These are phyloP conservation scores for Dolichotis patagonum DNA, from an alignment of 2,113 vertebrate species.

Conservation along the genomic window DNA sequence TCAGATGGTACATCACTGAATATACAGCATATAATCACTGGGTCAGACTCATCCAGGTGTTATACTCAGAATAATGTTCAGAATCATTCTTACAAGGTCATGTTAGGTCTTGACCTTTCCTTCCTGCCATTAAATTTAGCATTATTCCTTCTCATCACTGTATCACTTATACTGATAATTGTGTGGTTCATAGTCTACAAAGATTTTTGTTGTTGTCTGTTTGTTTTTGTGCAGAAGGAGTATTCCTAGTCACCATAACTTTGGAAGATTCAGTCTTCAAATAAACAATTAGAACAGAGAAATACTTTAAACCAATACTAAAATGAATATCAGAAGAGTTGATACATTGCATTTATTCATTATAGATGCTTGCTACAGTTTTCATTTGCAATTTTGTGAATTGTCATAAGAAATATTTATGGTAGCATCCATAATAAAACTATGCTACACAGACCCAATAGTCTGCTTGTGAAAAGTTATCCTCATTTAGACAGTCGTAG, in stretches of 20 bases:
- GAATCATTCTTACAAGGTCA: neutral
- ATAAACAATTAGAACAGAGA: neutral
- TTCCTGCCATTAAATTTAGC: neutral
- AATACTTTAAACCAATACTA: constrained; percentile 1
- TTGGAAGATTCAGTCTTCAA: neutral
- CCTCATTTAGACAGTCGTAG: neutral
- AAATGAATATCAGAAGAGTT: neutral
- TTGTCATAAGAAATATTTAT: neutral
- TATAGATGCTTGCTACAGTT: neutral
- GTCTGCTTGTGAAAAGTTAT: neutral
- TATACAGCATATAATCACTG: neutral
- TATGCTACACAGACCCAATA: neutral
- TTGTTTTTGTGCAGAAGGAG: neutral
- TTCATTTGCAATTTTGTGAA: neutral
- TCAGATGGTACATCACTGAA: neutral
- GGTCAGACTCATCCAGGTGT: neutral
- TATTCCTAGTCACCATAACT: neutral
- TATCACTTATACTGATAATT: neutral
- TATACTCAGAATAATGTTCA: neutral
- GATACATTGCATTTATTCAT: neutral
- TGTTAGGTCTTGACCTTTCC: neutral
- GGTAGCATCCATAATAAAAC: neutral
- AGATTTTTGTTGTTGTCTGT: too few species aligned
- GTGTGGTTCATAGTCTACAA: neutral
- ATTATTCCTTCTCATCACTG: neutral